Percentiles rank a stretch among this genome's conserved stretches.
phyloP scores from a whole-genome alignment of 2,113 vertebrate species.

The Calyptomena viridis region DNA sequence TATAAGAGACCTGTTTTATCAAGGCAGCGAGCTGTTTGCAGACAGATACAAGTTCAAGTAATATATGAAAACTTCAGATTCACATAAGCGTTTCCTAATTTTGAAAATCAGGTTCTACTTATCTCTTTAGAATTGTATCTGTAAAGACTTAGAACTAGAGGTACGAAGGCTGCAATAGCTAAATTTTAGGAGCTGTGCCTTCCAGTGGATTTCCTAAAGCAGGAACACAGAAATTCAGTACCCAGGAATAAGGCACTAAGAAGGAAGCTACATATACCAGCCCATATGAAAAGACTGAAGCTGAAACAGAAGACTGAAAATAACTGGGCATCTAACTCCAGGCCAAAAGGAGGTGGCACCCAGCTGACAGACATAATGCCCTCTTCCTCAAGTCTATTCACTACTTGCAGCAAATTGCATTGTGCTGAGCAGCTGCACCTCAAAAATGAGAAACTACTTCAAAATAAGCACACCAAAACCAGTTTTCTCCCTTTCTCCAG shows the following conservation, averaged over 20 bases:
- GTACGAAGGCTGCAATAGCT: accelerated
- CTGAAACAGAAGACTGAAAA: not conserved
- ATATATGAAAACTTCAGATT: not conserved
- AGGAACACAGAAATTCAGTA: not conserved
- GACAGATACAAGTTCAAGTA: not conserved
- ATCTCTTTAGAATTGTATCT: not conserved
- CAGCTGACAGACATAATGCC: not conserved
- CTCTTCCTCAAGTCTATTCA: not conserved
- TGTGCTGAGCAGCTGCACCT: not conserved
- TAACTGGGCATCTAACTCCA: not conserved
- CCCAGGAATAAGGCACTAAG: not conserved
- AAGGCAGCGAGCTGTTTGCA: not conserved
- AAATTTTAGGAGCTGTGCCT: not conserved
- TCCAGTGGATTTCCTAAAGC: not conserved
- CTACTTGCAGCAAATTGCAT: not conserved
- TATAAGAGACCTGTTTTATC: not conserved
- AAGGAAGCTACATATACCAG: not conserved
- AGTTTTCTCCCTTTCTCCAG: not conserved
- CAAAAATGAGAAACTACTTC: not conserved
- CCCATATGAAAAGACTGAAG: not conserved
- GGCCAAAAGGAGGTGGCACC: not conserved
- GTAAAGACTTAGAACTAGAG: not conserved
- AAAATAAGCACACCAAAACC: not conserved
- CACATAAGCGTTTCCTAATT: not conserved
- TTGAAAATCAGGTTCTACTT: not conserved